These are phyloP conservation scores for Drosophila parvula DNA, from an alignment of 1,140 invertebrate species.

Conservation along the genomic window DNA sequence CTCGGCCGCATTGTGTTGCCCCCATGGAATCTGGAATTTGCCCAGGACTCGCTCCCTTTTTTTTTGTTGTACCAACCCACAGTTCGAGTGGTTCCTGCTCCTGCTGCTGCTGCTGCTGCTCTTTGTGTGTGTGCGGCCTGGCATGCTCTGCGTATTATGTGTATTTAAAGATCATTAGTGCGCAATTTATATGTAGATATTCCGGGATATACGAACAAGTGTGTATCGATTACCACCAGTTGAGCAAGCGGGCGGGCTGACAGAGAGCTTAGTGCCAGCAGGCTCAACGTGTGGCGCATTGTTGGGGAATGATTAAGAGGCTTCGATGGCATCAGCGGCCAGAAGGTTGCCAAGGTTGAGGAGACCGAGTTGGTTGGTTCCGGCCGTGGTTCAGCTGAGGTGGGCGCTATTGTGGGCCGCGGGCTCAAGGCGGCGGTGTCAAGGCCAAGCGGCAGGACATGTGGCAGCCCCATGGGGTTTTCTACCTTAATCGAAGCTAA, in stretches of 20 bases:
- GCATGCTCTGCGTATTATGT: slow-evolving; percentile 58
- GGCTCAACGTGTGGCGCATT: slow-evolving; percentile 52
- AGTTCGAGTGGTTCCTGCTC: slow-evolving; percentile 1
- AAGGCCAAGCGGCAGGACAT: slow-evolving; percentile 62
- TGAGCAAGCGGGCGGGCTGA: slow-evolving; percentile 39
- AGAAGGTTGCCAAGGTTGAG: slow-evolving; percentile 14
- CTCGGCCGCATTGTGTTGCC: too few species aligned
- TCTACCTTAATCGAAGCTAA: slow-evolving; percentile 59
- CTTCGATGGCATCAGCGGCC: slow-evolving; percentile 60
- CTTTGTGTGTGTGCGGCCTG: slow-evolving; percentile 25
- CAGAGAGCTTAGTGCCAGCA: slow-evolving; percentile 45
- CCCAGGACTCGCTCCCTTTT: neutral
- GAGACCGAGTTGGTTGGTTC: slow-evolving; percentile 3
- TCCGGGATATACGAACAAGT: slow-evolving; percentile 22
- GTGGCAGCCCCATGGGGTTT: slow-evolving; percentile 26
- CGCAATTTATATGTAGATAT: slow-evolving; percentile 64
- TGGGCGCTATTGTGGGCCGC: slow-evolving; percentile 1
- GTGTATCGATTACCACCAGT: slow-evolving; percentile 76
- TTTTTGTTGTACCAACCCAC: neutral
- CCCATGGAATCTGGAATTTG: too few species aligned
- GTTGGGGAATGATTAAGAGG: slow-evolving; percentile 79
- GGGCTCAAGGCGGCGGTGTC: slow-evolving; percentile 43
- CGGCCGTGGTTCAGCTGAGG: slow-evolving; percentile 18
- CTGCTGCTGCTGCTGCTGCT: neutral
- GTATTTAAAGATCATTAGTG: slow-evolving; percentile 81